Conservation (phyloP, 2,888 invertebrate genomes). For the Coenonympha arcania region DNA sequence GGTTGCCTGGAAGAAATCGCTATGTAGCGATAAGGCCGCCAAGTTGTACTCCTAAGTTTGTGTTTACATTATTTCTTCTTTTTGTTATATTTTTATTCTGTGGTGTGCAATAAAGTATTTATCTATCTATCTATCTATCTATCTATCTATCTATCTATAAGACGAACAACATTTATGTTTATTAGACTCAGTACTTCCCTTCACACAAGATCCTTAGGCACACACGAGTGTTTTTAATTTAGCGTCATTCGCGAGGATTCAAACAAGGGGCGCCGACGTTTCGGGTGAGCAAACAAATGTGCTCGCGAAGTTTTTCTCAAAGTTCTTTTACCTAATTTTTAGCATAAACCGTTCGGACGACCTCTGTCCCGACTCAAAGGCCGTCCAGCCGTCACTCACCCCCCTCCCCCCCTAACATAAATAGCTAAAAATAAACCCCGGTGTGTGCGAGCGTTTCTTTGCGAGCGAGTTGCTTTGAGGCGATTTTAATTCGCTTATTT, state of each 20-base stretch:
- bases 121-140: too few relatives aligned
- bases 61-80: too few relatives aligned
- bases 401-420: slow-evolving; percentile 37
- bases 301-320: slow-evolving; percentile 25
- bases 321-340: slow-evolving; percentile 30
- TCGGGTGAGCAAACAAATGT: slow-evolving; percentile 20
- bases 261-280: slow-evolving; percentile 13
- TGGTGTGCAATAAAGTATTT: too few relatives aligned
- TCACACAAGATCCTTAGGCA: not conserved
- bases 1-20: too few relatives aligned
- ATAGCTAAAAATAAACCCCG: slow-evolving; percentile 57
- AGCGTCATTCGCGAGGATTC: slow-evolving; percentile 9
- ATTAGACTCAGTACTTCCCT: not conserved
- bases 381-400: slow-evolving; percentile 48
- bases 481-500: slow-evolving; percentile 70
- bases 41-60: too few relatives aligned
- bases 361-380: slow-evolving; percentile 49
- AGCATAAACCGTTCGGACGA: slow-evolving; percentile 26
- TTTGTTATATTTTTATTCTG: too few relatives aligned
- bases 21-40: too few relatives aligned
- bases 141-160: too few relatives aligned
- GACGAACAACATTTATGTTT: too few relatives aligned
- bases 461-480: slow-evolving; percentile 61
- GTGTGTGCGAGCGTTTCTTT: slow-evolving; percentile 61
- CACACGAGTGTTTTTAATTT: slow-evolving; percentile 12